phyloP scores from a whole-genome alignment of 1,140 invertebrate species.

The Halyomorpha halys region DNA sequence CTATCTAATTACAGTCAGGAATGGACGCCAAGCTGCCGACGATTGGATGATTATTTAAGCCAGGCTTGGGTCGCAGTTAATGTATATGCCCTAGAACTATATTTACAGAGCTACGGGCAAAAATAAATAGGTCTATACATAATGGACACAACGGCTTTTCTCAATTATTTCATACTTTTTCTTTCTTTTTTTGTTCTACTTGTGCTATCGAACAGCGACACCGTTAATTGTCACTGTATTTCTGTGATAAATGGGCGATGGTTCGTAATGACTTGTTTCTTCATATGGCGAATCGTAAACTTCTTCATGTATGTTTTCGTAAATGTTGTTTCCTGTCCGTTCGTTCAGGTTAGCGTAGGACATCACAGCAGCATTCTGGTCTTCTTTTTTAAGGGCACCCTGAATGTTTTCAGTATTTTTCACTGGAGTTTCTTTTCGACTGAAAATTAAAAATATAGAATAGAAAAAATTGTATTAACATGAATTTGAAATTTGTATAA shows the following conservation, averaged over 20 bases:
- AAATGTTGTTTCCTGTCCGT: conserved; percentile 48
- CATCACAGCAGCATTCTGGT: conserved; percentile 74
- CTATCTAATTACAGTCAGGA: not conserved
- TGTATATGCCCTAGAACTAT: not conserved
- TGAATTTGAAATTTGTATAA: no score
- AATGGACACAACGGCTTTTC: not conserved
- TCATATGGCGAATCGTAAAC: conserved; percentile 60
- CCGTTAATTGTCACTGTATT: conserved; percentile 58
- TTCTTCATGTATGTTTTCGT: conserved; percentile 63
- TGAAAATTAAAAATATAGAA: conserved; percentile 36
- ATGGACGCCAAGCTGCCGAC: not conserved
- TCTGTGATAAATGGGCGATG: conserved; percentile 44
- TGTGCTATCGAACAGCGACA: conserved; percentile 50
- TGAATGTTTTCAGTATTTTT: conserved; percentile 81
- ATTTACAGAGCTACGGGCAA: conserved; percentile 1
- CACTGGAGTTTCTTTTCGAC: conserved; percentile 68
- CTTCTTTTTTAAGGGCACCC: conserved; percentile 70
- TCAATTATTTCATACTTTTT: no score
- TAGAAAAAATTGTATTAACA: not conserved
- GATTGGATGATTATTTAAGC: not conserved
- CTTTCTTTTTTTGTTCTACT: no score
- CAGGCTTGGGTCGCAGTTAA: not conserved
- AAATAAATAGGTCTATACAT: conserved; percentile 13
- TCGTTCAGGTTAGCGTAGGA: conserved; percentile 69
- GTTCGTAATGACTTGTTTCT: conserved; percentile 55